Percentiles rank a stretch among this genome's conserved stretches.
phyloP scores from a whole-genome alignment of 2,113 vertebrate genomes.

The Xyrauchen texanus region DNA sequence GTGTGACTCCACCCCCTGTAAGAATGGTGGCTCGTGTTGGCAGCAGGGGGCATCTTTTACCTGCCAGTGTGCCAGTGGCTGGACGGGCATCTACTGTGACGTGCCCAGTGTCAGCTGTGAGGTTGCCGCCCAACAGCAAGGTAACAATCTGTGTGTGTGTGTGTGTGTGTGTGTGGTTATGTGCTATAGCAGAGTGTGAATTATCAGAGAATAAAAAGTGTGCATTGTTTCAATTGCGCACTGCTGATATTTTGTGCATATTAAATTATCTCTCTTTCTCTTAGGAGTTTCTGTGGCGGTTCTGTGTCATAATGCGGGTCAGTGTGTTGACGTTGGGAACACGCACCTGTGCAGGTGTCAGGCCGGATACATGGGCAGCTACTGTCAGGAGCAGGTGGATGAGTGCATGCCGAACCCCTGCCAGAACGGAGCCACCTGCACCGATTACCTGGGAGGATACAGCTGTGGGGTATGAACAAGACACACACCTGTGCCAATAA shows the following conservation, averaged over 20 bases:
- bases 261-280: background rate
- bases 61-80: slow-evolving; percentile 87
- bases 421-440: slow-evolving; percentile 93
- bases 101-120: slow-evolving; percentile 95
- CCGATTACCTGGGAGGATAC: slow-evolving; percentile 91
- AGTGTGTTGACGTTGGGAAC: slow-evolving; percentile 85
- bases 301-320: slow-evolving; percentile 87
- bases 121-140: slow-evolving; percentile 89
- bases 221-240: too few relatives aligned
- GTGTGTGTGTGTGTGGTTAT: too few relatives aligned
- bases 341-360: slow-evolving; percentile 93
- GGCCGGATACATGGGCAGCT: slow-evolving; percentile 91
- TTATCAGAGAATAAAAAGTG: too few relatives aligned
- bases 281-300: slow-evolving; percentile 80
- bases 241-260: too few relatives aligned
- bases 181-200: too few relatives aligned
- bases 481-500: background rate
- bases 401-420: slow-evolving; percentile 94
- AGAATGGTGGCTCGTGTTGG: slow-evolving; percentile 90
- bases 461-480: slow-evolving; percentile 82
- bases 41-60: slow-evolving; percentile 85
- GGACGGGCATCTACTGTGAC: slow-evolving; percentile 91
- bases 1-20: slow-evolving; percentile 92
- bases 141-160: slow-evolving; percentile 60
- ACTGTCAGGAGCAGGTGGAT: slow-evolving; percentile 95